Evolutionary conservation across 2,797 vertebrate species (phyloP).

Genomic region (Spinibarbus caldwelli): DNA sequence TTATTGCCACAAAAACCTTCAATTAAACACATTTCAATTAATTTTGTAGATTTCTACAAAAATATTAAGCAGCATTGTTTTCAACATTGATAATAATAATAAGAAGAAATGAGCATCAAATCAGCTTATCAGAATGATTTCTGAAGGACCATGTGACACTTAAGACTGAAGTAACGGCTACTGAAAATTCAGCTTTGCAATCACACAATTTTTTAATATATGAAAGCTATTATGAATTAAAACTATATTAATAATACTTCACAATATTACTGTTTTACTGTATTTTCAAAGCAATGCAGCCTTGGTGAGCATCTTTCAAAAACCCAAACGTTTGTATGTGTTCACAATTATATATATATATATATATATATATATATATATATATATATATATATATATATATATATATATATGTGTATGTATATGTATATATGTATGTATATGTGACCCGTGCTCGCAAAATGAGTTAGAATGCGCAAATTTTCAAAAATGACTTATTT

Average conservation of each 20-base stretch:
- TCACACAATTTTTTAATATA: too few species aligned
- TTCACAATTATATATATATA: not conserved
- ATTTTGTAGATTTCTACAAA: not conserved
- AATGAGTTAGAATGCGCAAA: too few species aligned
- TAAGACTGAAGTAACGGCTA: not conserved
- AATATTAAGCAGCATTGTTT: not conserved
- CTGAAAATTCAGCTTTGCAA: too few species aligned
- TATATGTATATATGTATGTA: too few species aligned
- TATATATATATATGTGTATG: too few species aligned
- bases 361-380: too few species aligned
- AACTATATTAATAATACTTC: not conserved
- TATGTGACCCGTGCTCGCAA: too few species aligned
- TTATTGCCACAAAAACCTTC: not conserved
- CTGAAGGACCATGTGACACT: not conserved
- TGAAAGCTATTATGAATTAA: too few species aligned
- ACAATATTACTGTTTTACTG: not conserved
- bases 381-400: too few species aligned
- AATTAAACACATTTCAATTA: not conserved
- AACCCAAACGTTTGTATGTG: not conserved
- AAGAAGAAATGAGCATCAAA: not conserved
- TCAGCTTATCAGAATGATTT: not conserved
- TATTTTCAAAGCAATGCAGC: not conserved
- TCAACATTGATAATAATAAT: not conserved
- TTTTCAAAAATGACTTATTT: too few species aligned
- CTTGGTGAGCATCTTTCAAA: not conserved